Base-by-base conservation (phyloP, 1,140 invertebrate species). In the Onthophagus taurus region DNA sequence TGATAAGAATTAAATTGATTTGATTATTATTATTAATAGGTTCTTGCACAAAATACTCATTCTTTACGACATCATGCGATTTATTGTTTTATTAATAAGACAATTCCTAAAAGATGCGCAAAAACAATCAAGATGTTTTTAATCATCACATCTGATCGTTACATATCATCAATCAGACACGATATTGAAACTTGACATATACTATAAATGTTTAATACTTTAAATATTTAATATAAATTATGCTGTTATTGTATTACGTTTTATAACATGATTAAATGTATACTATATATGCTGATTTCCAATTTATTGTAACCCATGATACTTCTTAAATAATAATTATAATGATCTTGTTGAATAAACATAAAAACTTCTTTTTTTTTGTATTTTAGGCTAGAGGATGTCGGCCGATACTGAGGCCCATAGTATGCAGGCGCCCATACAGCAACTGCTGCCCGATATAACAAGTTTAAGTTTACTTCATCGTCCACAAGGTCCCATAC, bases 401-500 rank as follows among this genome's bases (percentile, higher is more conserved):
- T 59, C 59, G 37, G 52, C 56, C 20, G 59, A 59, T 42, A 58
- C 59, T 8, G 59, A 60, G 34, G 48, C 56, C 46, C 53, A 49
- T 26, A 49, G 38, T 45, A 58, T 60, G 58, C 58, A 60, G 50
- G 50, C 59, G 16, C 51, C 55, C 13, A 55, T 57, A 33, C 54
- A 57, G 30, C 53, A 62, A 33, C 46, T 63, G 24, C 47, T 58
- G 44, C 57, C 60, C 26, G 59, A 61, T 43, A 44, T 61, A 16
- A 58, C 61, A 12, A 52, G 57, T n/a, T 49, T 63, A 14, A 63
- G 59, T 47, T 48, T 61, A 20, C 54, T 63, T 16, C 60, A 60
- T 37, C 47, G 60, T 33, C 44, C 54, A 35, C 60, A 58, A 45
- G 57, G 56, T 26, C 50, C 45, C 54, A 39, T 57, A 12, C 45